Base-by-base conservation (phyloP, 2,888 invertebrate species). In the Heteromyza rotundicornis region DNA sequence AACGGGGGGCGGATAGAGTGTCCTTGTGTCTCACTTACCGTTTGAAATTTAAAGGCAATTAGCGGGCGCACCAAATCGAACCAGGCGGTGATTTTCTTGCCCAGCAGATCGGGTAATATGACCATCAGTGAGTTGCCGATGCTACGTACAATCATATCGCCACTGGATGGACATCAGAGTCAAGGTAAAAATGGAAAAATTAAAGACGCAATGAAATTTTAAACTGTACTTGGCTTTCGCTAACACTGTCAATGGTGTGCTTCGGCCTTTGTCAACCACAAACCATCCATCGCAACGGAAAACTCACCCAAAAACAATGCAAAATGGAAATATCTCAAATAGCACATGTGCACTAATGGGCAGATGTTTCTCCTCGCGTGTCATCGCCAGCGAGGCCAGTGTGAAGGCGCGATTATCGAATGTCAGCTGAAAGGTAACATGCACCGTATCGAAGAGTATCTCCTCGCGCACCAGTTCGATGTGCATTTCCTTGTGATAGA, bases 281-380 rank as follows among this genome's bases (percentile, higher is more conserved):
- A 27, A 10, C 27, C 3, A n/a, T n/a, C 12, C 40, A 3, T 14
- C n/a, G 10, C 22, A 24, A 12, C 52, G 32, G 40, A 10, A 19
- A 5, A 85, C 88, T 86, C 84, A 94, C 92, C 95, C 94, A 83
- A 98, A 98, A 47, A 97, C 96, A 70, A 98, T 92, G 84, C 96
- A 96, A 86, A 98, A 98, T 1, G 98, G 98, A 82, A 98, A 98
- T 77, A 98, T 95, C 82, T 98, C 96, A 76, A 98, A 96, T 51
- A 98, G 86, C 23, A 96, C 92, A 10, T 93, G 91, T 0, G 95
- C 94, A 77, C 92, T 91, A 70, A 95, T 92, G 7, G 95, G 95
- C 70, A 95, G 84, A 82, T 93, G 93, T 80, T 93, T 93, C 79
- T 95, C 94, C 76, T 94, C 94, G 32, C 94, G 86, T 1, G 92